phyloP scores from a whole-genome alignment of 2,888 invertebrate genomes.

The Agrochola macilenta region DNA sequence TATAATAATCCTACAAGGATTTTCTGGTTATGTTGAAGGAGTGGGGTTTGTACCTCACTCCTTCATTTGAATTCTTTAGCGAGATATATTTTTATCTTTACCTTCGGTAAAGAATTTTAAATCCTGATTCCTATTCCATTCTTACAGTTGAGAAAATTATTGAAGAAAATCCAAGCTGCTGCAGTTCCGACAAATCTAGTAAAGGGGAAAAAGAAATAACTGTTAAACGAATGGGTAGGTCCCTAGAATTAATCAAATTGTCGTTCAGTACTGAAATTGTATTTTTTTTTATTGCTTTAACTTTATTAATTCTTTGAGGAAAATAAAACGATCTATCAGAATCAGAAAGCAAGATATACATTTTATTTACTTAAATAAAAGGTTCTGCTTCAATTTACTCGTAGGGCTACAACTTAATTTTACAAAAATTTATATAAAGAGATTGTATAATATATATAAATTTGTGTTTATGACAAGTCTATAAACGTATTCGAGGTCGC shows the following conservation, averaged over 20 bases:
- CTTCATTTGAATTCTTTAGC: background rate
- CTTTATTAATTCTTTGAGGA: background rate
- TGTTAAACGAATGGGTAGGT: background rate
- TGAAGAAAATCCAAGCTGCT: slow-evolving; percentile 78
- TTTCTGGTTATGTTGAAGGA: too few relatives aligned
- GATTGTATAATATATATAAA: background rate
- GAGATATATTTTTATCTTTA: background rate
- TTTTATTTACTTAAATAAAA: slow-evolving; percentile 50
- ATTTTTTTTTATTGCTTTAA: background rate
- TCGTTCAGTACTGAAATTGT: background rate
- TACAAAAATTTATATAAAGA: background rate
- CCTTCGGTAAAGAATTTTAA: background rate
- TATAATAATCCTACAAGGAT: too few relatives aligned
- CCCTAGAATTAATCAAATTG: background rate
- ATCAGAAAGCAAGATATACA: slow-evolving; percentile 32
- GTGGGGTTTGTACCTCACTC: too few relatives aligned
- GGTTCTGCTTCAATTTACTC: slow-evolving; percentile 16
- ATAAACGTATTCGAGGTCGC: background rate
- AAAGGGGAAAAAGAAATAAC: slow-evolving; percentile 41
- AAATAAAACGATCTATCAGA: slow-evolving; percentile 37
- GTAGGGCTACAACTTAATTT: background rate
- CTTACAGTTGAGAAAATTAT: slow-evolving; percentile 79
- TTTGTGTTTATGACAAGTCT: slow-evolving; percentile 6
- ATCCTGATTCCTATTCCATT: slow-evolving; percentile 62
- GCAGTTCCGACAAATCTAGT: slow-evolving; percentile 60